A percentile compares a stretch with the other conserved stretches of the same genome.
phyloP scores from a whole-genome alignment of 2,113 vertebrate genomes.

The Thamnophis sirtalis region DNA sequence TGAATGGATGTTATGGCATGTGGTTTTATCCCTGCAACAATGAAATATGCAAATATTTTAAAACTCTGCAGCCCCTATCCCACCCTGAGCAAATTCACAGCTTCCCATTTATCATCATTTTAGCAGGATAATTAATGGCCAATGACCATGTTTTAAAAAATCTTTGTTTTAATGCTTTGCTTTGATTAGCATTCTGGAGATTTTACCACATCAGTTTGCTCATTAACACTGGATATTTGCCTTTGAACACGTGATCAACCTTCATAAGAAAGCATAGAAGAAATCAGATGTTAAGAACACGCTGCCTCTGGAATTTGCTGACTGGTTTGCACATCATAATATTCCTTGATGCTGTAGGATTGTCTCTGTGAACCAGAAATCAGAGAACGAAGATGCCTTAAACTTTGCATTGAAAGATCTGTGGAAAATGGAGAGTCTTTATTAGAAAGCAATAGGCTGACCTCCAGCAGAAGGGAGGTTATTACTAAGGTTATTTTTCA shows the following conservation, averaged over 20 bases:
- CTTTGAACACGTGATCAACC: background rate
- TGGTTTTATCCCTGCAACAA: background rate
- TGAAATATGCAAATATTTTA: background rate
- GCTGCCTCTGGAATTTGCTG: background rate
- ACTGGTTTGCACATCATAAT: background rate
- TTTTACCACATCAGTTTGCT: background rate
- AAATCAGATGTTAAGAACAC: background rate
- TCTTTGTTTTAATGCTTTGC: background rate
- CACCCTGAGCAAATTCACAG: background rate
- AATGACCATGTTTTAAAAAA: background rate
- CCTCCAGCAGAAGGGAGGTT: conserved; percentile 5
- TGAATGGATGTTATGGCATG: background rate
- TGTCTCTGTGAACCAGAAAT: background rate
- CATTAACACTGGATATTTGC: background rate
- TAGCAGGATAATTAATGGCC: background rate
- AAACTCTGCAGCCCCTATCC: background rate
- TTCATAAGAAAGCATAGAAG: background rate
- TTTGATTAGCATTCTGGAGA: background rate
- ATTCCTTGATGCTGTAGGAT: background rate
- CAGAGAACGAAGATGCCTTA: background rate
- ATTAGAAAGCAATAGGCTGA: background rate
- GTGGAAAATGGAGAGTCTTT: background rate
- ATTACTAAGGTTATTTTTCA: conserved; percentile 14
- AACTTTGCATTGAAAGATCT: background rate
- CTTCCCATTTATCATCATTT: background rate